Evolutionary conservation across 1,140 invertebrate genomes (phyloP), one percentile per base, ranked within the genome.

Genomic region (Lethocerus indicus): DNA sequence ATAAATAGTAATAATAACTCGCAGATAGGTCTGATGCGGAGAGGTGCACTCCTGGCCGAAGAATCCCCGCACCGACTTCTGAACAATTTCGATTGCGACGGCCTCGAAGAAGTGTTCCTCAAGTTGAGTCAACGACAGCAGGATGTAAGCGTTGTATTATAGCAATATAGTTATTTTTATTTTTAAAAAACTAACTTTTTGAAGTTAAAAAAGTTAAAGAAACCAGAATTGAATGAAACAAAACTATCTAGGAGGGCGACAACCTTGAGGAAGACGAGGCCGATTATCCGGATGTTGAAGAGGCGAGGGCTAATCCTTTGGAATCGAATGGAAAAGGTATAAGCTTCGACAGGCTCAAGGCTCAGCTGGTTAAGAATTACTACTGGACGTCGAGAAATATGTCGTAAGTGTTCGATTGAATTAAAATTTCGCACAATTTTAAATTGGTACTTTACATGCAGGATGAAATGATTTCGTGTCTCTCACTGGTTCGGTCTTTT

Each of bases 281-380:
- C n/a, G n/a, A n/a, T n/a, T n/a, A n/a, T n/a, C n/a, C n/a, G n/a
- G n/a, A n/a, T n/a, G n/a, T n/a, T n/a, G n/a, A n/a, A n/a, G n/a
- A n/a, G n/a, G n/a, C n/a, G n/a, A n/a, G n/a, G n/a, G n/a, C n/a
- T n/a, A n/a, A n/a, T n/a, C n/a, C n/a, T n/a, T n/a, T n/a, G n/a
- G n/a, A n/a, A n/a, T n/a, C n/a, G n/a, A n/a, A n/a, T n/a, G n/a
- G n/a, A n/a, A n/a, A n/a, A n/a, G n/a, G n/a, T n/a, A n/a, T n/a
- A n/a, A n/a, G n/a, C n/a, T n/a, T n/a, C n/a, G 27, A 51, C 14
- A 41, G 57, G 45, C 56, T 89, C 72, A 74, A 76, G 42, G 89
- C 90, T 28, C 67, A 93, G 14, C 74, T 90, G 28, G 83, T 87
- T 71, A 95, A 95, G 61, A 95, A 94, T 65, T 81, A 91, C 56